These are phyloP conservation scores for Drosophila sechellia DNA, from an alignment of 1,140 invertebrate species.

Conservation along the genomic window DNA sequence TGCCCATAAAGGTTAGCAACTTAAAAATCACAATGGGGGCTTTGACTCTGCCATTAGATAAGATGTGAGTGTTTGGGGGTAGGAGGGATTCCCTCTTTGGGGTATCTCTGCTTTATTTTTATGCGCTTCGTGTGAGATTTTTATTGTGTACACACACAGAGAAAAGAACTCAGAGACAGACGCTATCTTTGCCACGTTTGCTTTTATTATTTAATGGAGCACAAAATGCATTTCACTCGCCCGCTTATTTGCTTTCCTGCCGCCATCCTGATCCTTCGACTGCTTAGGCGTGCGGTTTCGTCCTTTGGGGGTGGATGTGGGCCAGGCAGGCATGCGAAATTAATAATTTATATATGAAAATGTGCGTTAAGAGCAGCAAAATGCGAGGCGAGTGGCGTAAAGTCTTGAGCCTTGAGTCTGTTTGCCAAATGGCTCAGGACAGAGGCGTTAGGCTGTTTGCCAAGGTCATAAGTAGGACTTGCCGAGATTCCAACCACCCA, in stretches of 20 bases:
- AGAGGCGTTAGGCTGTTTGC: constrained; percentile 74
- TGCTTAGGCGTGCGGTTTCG: constrained; percentile 36
- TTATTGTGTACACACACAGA: constrained; percentile 72
- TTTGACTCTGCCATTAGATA: constrained; percentile 77
- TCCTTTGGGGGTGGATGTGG: neutral
- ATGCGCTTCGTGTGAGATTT: constrained; percentile 82
- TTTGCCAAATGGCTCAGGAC: constrained; percentile 78
- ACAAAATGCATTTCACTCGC: constrained; percentile 78
- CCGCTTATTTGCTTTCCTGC: constrained; percentile 31
- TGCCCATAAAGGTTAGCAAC: constrained; percentile 63
- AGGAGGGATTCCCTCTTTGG: constrained; percentile 19
- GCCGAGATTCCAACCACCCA: constrained; percentile 43
- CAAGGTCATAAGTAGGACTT: constrained; percentile 81
- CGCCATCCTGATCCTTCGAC: constrained; percentile 12
- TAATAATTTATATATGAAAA: constrained; percentile 84
- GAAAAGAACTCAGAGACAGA: constrained; percentile 54
- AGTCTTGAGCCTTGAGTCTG: constrained; percentile 49
- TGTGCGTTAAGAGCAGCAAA: constrained; percentile 78
- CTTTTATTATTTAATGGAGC: constrained; percentile 83
- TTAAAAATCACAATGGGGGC: constrained; percentile 82
- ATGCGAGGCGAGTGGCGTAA: constrained; percentile 25
- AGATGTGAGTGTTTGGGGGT: constrained; percentile 33
- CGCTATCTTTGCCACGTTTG: constrained; percentile 78
- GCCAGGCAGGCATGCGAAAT: constrained; percentile 55
- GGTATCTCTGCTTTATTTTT: constrained; percentile 73